Evolutionary conservation across 2,113 vertebrate species (phyloP).

Genomic region (human (Homo sapiens)): GRCh38 chr3:188204501-188205000

Average conservation of each 20-base stretch:
- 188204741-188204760: neutral
- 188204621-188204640: neutral
- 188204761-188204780: neutral
- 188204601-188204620: neutral
- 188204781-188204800: neutral
- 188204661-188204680: neutral
- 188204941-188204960: neutral
- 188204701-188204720: neutral
- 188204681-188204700: neutral
- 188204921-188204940: neutral
- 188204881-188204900: neutral
- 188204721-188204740: neutral
- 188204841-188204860: neutral
- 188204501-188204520: neutral
- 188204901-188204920: neutral
- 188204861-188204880: neutral
- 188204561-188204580: neutral
- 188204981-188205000: neutral
- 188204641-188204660: neutral
- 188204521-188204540: neutral
- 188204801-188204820: neutral
- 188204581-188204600: neutral
- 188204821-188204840: neutral
- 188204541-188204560: neutral
- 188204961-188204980: neutral